Conservation (phyloP, 2,888 invertebrate genomes). For the Nomada ferruginata region DNA sequence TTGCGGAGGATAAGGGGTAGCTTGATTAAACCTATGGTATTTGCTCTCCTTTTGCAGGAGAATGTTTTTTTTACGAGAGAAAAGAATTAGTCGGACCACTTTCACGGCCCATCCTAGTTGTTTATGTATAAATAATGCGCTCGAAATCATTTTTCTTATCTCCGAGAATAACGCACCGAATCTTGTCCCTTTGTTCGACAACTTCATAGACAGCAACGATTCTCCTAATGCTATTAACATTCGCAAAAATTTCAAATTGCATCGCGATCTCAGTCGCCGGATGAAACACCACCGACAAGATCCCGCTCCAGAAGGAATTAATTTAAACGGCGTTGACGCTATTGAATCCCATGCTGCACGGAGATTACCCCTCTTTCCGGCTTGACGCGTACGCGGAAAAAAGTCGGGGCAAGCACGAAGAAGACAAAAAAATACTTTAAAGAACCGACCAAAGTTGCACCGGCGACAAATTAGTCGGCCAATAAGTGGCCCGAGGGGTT, state of each 20-base stretch:
- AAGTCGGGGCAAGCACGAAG: not conserved
- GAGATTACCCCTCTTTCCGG: constrained; percentile 41
- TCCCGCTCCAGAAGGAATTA: constrained; percentile 4
- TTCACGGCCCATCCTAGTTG: not conserved
- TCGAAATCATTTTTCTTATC: not conserved
- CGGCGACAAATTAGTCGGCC: constrained; percentile 73
- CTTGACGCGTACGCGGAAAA: constrained; percentile 24
- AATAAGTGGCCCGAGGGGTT: constrained; percentile 63
- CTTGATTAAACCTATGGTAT: not conserved
- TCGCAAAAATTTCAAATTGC: not conserved
- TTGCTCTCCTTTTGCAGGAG: not conserved
- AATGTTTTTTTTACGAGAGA: not conserved
- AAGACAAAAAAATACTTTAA: constrained; percentile 12
- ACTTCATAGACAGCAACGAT: too few species aligned
- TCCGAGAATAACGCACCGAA: not conserved
- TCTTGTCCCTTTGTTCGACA: too few species aligned
- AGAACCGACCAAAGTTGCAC: constrained; percentile 66
- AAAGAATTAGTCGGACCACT: not conserved
- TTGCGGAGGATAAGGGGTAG: not conserved
- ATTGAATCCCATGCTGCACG: constrained; percentile 21
- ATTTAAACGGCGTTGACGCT: not conserved
- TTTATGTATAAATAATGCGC: not conserved
- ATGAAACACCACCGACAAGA: not conserved
- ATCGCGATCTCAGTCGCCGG: not conserved
- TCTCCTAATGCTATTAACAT: not conserved